A percentile compares a stretch with the other conserved stretches of the same genome.
Evolutionary conservation across 2,888 invertebrate species (phyloP).

Genomic region (Leucoptera coffeella): DNA sequence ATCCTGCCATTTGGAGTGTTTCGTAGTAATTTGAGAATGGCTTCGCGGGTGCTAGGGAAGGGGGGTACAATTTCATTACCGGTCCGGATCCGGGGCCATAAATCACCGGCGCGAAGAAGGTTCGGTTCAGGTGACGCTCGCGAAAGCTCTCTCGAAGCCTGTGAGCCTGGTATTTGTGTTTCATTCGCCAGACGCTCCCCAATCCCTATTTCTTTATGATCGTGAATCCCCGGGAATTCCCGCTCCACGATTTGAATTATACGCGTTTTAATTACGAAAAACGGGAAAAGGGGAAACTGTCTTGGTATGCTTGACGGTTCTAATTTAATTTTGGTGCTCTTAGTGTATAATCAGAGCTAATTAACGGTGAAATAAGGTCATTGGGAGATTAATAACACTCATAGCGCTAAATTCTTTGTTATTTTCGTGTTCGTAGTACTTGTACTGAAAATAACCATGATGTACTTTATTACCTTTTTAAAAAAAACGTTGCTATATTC

Average conservation of each 20-base stretch:
- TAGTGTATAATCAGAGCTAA: too few relatives aligned
- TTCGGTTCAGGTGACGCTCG: conserved; percentile 54
- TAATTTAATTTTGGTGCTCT: too few relatives aligned
- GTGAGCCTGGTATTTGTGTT: conserved; percentile 39
- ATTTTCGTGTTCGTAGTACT: too few relatives aligned
- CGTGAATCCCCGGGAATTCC: conserved; percentile 33
- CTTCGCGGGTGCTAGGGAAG: conserved; percentile 15
- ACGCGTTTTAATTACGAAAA: conserved; percentile 33
- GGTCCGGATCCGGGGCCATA: conserved; percentile 51
- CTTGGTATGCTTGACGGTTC: conserved; percentile 18
- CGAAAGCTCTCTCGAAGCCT: conserved; percentile 18
- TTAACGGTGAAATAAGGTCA: too few relatives aligned
- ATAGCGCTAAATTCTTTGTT: too few relatives aligned
- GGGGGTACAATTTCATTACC: conserved; percentile 55
- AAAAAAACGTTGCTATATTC: too few relatives aligned
- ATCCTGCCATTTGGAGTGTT: conserved; percentile 22
- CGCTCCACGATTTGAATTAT: conserved; percentile 15
- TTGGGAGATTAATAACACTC: too few relatives aligned
- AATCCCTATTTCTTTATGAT: conserved; percentile 45
- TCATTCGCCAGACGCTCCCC: conserved; percentile 23
- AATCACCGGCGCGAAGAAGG: conserved; percentile 55
- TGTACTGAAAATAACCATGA: too few relatives aligned
- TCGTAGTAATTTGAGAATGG: conserved; percentile 52
- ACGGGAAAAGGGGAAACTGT: conserved; percentile 13
- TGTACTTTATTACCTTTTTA: too few relatives aligned